Conservation (phyloP, 2,888 invertebrate species). For the Acronicta alni region DNA sequence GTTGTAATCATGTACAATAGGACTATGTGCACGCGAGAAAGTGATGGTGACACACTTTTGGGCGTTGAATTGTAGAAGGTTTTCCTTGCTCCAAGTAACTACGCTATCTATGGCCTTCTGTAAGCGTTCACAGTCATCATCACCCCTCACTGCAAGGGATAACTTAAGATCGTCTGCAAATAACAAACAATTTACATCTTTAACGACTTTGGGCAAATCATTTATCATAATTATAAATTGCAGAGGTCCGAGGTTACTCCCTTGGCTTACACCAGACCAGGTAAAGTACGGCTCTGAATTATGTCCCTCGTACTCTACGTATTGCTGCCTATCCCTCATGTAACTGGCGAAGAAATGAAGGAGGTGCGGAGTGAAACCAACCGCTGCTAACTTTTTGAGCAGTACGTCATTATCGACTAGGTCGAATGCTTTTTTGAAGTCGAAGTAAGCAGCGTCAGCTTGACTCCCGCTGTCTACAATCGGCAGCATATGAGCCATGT, state of each 20-base stretch:
- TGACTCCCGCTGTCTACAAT: slow-evolving; percentile 17
- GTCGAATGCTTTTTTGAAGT: too few relatives aligned
- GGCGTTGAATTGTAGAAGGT: slow-evolving; percentile 8
- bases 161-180: slow-evolving; percentile 15
- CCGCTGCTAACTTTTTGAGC: slow-evolving; percentile 15
- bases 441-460: slow-evolving; percentile 13
- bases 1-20: neutral
- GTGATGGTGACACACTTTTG: slow-evolving; percentile 12
- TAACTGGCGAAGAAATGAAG: slow-evolving; percentile 7
- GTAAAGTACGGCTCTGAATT: slow-evolving; percentile 1
- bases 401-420: slow-evolving; percentile 17
- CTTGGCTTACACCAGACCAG: slow-evolving; percentile 11
- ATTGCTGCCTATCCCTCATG: slow-evolving; percentile 17
- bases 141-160: neutral
- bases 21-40: slow-evolving; percentile 1
- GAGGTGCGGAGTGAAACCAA: slow-evolving; percentile 20
- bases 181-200: slow-evolving; percentile 8
- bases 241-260: slow-evolving; percentile 8
- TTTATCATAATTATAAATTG: slow-evolving; percentile 15
- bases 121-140: slow-evolving; percentile 5
- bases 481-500: slow-evolving; percentile 12
- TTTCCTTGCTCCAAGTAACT: slow-evolving; percentile 12
- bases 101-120: slow-evolving; percentile 9
- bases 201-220: slow-evolving; percentile 6
- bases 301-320: slow-evolving; percentile 4